Evolutionary conservation across 2,113 vertebrate genomes (phyloP), one percentile per base, ranked within the genome.

Genomic region (Dolichallabes microphthalmus): DNA sequence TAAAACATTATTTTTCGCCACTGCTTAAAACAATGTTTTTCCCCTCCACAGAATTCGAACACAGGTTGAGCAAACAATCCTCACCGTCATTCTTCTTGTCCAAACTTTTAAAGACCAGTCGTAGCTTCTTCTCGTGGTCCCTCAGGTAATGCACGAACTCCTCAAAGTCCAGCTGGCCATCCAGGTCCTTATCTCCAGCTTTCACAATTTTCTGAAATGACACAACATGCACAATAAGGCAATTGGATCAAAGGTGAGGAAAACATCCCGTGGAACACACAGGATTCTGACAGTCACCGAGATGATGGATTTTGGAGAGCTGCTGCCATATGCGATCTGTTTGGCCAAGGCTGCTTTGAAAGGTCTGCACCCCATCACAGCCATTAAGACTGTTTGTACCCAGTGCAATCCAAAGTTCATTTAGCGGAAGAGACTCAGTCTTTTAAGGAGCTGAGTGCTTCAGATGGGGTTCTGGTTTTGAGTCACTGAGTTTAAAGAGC

Each of bases 1-100:
- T 8, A 19, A 1, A 58, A 57, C 4, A 57, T 19, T 61, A 9
- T 61, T 25, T 61, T 11, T 22, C 25, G 22, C 11, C 58, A 61
- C 58, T 25, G 58, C 58, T 58, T 58, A 58, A 1, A 19, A 20
- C 6, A 1, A 58, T 58, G 20, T 58, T 4, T 58, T 57, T 60
- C 7, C 8, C 4, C 60, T 61, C 60, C 22, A 11, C 11, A n/a
- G 10, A 32, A 32, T 32, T 32, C 0, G 4, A 2, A 68, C 0
- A 32, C 15, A 17, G 64, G 15, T 32, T 32, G 6, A 4, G 4
- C 69, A 13, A 74, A 55, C 14, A 17, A 53, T 13, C 73, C 91
- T 94, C 89, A 99, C 98, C 98, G 82, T 98, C 97, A 2, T 98
- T 99, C 92, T 98, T 99, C 87, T 96, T 98, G 94, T 99, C 98